Base-by-base conservation (phyloP, 1,140 invertebrate species). In the Prorops nasuta region DNA sequence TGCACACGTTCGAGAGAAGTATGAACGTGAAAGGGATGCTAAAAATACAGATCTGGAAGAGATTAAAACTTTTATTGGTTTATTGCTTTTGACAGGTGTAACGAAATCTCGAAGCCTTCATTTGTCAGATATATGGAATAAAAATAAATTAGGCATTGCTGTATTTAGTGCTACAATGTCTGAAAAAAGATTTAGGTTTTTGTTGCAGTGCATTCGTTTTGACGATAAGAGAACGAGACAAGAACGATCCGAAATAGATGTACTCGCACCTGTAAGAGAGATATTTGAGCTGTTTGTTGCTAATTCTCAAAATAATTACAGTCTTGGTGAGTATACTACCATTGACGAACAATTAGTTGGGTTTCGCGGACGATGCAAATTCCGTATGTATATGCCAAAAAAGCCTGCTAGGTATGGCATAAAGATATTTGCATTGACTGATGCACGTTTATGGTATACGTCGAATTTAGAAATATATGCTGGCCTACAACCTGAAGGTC, bases 401-500 rank as follows among this genome's bases (percentile, higher is more conserved):
- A 10, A 6, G 24, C n/a, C n/a, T n/a, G n/a, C n/a, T n/a, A n/a
- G n/a, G n/a, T n/a, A n/a, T n/a, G n/a, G n/a, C n/a, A n/a, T n/a
- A n/a, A 69, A 70, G 58, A 51, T 70, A 16, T 62, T 58, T 42
- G 53, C 63, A 4, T 14, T 67, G 16, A 43, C 45, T 9, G 65
- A 66, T 38, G 53, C 60, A 6, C 52, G 49, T 37, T 69, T 54
- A 14, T 67, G 54, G 55, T 74, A 72, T 45, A 64, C 49, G 12
- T 52, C 51, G 22, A 64, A 67, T 52, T 38, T 71, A 19, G 69
- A 76, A 54, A 52, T 69, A 20, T 72, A 67, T 49, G 40, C 52
- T 19, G 61, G 66, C 34, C 56, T 66, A 28, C 73, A 74, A 55
- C 69, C 64, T n/a, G 49, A 58, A 24, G 74, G 70, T n/a, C 58